Evolutionary conservation across 1,140 invertebrate species (phyloP).

Genomic region (Trichonephila inaurata): DNA sequence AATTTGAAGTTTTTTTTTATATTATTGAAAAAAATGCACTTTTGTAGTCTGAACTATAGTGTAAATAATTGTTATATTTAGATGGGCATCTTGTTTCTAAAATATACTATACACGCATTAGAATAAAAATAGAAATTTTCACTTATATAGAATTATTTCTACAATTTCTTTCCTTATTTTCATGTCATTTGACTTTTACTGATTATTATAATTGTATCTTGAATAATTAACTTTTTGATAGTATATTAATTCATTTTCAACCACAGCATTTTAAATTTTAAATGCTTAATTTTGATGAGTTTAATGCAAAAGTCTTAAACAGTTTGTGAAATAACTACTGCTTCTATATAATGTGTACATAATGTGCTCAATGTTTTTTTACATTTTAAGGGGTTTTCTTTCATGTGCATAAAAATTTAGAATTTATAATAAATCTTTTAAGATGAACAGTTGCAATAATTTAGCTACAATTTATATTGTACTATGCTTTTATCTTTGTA

Average conservation of each 20-base stretch:
- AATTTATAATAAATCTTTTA: not conserved
- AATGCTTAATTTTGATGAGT: not conserved
- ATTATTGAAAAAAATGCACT: not conserved
- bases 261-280: not conserved
- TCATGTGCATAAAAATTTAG: conserved; percentile 5
- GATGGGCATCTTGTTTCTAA: conserved; percentile 42
- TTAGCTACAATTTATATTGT: not conserved
- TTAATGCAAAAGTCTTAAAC: not conserved
- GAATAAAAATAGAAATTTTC: conserved; percentile 22
- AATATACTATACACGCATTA: conserved; percentile 14
- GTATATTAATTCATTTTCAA: not conserved
- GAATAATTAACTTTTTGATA: not conserved
- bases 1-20: not conserved
- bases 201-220: not conserved
- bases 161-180: not conserved
- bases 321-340: not conserved
- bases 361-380: conserved; percentile 27
- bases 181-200: not conserved
- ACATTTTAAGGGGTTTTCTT: not conserved
- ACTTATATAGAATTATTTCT: not conserved
- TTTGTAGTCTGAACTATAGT: not conserved
- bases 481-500: not conserved
- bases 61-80: conserved; percentile 32
- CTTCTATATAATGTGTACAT: not conserved
- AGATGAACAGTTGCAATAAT: not conserved